A percentile compares a stretch with the other conserved stretches of the same genome.
phyloP scores from a whole-genome alignment of 2,888 invertebrate genomes.

The Strigamia maritima region DNA sequence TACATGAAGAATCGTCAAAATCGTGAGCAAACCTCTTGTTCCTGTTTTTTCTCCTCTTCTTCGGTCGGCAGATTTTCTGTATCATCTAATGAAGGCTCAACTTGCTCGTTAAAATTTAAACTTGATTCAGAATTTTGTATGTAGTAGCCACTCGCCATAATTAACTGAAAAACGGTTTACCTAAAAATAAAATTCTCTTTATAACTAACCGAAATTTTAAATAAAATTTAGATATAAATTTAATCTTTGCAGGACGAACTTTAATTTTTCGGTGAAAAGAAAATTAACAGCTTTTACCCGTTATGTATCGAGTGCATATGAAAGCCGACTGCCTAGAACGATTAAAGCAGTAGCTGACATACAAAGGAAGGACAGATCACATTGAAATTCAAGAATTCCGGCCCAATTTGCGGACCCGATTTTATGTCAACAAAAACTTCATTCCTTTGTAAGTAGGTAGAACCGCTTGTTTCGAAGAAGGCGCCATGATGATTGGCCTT shows the following conservation, averaged over 20 bases:
- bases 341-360: slow-evolving; percentile 26
- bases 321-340: slow-evolving; percentile 9
- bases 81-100: background rate
- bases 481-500: slow-evolving; percentile 36
- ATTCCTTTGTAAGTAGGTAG: slow-evolving; percentile 19
- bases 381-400: background rate
- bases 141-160: background rate
- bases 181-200: background rate
- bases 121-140: background rate
- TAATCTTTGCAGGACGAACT: no score
- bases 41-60: slow-evolving; percentile 2
- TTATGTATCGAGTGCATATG: slow-evolving; percentile 9
- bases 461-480: slow-evolving; percentile 37
- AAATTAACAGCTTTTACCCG: background rate
- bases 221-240: no score
- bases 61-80: background rate
- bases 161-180: background rate
- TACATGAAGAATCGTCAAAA: no score
- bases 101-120: background rate
- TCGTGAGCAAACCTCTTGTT: background rate
- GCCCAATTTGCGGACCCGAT: background rate
- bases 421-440: slow-evolving; percentile 11
- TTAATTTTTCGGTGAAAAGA: background rate
- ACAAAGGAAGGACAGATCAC: slow-evolving; percentile 21
- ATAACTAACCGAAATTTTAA: background rate